Evolutionary conservation across 2,797 vertebrate species (phyloP), one percentile per base, ranked within the genome.

Genomic region (Acanthurus leucopareius): DNA sequence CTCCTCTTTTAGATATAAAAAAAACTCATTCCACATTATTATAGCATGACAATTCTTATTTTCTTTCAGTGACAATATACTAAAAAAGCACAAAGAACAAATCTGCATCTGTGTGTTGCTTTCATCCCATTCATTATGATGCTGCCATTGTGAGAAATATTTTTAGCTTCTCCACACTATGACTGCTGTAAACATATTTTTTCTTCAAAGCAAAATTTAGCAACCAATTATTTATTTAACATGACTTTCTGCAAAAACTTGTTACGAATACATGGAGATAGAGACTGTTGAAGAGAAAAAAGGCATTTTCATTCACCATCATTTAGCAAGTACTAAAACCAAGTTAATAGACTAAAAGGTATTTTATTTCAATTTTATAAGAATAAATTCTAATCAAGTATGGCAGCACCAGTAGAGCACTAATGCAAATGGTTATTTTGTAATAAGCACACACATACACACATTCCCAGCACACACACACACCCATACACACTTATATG

Each of bases 391-490:
- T 14, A 20, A 64, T 40, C 25, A 25, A 25, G 25, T 25, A 25
- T 25, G 25, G 25, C 25, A 25, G 25, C 25, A 38, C 56, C 63
- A 7, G 17, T 40, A 44, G 16, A 42, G 32, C 19, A 52, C 17
- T n/a, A 6, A 4, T 38, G 42, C 62, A 54, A 52, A 25, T 56
- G 20, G n/a, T n/a, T 65, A 51, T 51, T 70, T 48, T 47, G 11
- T 51, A 42, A 25, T 20, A 52, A 15, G 53, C 47, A 62, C 56
- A 49, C 38, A 57, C 56, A 49, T 25, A 57, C 28, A 59, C 4
- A 11, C 15, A 51, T 38, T 52, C 32, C 49, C 45, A 77, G 25
- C 49, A 53, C 25, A 72, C 54, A 77, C 42, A n/a, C 54, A 57
- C 10, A 28, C 28, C 42, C 45, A 54, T 38, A 69, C 35, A 69